Evolutionary conservation across 2,888 invertebrate genomes (phyloP).

Genomic region (Eupithecia abbreviata): DNA sequence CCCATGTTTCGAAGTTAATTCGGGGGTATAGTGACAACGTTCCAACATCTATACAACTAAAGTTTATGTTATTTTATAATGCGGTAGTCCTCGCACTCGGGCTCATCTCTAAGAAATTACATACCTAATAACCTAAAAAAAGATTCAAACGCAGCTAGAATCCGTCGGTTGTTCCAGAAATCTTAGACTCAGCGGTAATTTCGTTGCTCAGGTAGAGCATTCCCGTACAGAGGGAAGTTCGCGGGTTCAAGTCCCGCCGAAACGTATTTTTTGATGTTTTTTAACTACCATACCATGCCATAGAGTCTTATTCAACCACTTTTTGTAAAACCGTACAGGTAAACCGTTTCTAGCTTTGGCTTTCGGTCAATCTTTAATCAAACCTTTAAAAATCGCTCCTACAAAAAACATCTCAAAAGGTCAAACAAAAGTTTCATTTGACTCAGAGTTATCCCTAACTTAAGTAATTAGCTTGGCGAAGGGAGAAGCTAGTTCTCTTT

Average conservation of each 20-base stretch:
- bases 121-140: too few relatives aligned
- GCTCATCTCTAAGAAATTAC: too few relatives aligned
- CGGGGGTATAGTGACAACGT: slow-evolving; percentile 11
- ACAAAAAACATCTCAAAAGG: slow-evolving; percentile 30
- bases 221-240: too few relatives aligned
- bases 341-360: too few relatives aligned
- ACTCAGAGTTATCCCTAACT: slow-evolving; percentile 43
- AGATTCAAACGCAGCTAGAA: too few relatives aligned
- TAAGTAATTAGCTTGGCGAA: slow-evolving; percentile 44
- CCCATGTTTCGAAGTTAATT: slow-evolving; percentile 26
- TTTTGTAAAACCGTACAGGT: background rate
- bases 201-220: too few relatives aligned
- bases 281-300: background rate
- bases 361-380: background rate
- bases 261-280: too few relatives aligned
- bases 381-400: background rate
- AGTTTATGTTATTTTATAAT: too few relatives aligned
- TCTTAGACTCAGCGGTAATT: too few relatives aligned
- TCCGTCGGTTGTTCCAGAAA: too few relatives aligned
- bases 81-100: too few relatives aligned
- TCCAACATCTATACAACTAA: background rate
- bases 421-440: slow-evolving; percentile 35
- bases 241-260: too few relatives aligned
- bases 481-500: slow-evolving; percentile 48
- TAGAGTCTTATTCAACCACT: background rate